These are phyloP conservation scores for Ephialtes manifestator DNA, from an alignment of 2,888 invertebrate species.

Conservation along the genomic window DNA sequence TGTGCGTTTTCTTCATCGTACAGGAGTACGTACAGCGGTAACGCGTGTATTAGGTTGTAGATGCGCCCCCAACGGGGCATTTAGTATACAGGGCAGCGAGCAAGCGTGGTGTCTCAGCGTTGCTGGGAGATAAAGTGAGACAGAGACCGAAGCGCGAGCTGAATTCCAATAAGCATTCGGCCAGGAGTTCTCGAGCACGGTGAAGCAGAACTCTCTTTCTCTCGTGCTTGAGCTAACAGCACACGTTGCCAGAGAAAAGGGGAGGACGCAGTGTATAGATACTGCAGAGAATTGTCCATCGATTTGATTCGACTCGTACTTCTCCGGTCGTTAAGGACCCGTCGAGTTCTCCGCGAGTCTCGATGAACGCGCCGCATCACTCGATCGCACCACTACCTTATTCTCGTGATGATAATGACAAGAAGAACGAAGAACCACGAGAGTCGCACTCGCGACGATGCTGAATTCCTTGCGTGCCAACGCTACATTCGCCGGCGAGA, in stretches of 20 bases:
- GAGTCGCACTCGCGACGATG: constrained; percentile 38
- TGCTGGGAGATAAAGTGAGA: constrained; percentile 40
- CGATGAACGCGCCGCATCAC: constrained; percentile 27
- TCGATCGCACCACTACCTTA: constrained; percentile 26
- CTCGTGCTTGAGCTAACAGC: constrained; percentile 12
- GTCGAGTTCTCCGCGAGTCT: constrained; percentile 14
- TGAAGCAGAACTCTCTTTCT: constrained; percentile 18
- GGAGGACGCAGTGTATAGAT: constrained; percentile 5
- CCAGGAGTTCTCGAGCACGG: constrained; percentile 23
- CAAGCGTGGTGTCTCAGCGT: constrained; percentile 59
- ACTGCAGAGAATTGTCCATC: constrained; percentile 38
- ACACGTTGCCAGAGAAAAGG: neutral
- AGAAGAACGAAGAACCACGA: constrained; percentile 19
- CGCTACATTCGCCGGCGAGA: constrained; percentile 29
- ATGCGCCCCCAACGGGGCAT: constrained; percentile 67
- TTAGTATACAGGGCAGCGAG: constrained; percentile 74
- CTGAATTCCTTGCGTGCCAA: constrained; percentile 52
- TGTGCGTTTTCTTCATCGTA: constrained; percentile 38
- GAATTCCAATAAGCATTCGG: constrained; percentile 69
- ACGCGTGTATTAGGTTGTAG: constrained; percentile 70
- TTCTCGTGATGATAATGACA: constrained; percentile 29
- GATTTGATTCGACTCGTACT: constrained; percentile 51
- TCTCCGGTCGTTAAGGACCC: constrained; percentile 31
- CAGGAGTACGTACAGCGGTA: constrained; percentile 60
- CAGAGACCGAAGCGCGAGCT: constrained; percentile 63